Base-by-base conservation (phyloP, 2,113 vertebrate genomes). In the Progne subis region DNA sequence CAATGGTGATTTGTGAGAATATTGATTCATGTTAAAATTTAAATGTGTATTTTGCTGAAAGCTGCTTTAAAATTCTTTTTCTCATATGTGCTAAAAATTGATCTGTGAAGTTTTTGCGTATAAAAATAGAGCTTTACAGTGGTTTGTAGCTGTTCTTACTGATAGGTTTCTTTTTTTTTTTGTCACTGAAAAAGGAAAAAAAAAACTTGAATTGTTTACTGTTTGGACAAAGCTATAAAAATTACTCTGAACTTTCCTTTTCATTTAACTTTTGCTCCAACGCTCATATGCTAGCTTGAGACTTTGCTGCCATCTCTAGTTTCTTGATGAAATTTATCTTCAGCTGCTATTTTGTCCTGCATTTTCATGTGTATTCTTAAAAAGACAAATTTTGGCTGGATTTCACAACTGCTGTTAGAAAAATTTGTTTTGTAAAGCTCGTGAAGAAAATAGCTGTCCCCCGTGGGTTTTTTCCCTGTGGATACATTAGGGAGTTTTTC, bases 291-390 rank as follows among this genome's bases (percentile, higher is more conserved):
- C 67, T 93, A 95, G 79, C 64, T 94, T 90, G 90, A 93, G 94
- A 84, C 95, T 95, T 94, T 97, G 96, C 96, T 97, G 96, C 96
- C 95, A 96, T 95, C 96, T 97, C 88, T 96, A 83, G 94, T 96
- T 95, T 90, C 79, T 81, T 71, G 64, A 61, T 80, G 94, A 96
- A 97, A 96, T 90, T 94, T 85, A 32, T 93, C 79, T 81, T 41
- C 60, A 90, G 46, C 79, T 86, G 60, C 44, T 91, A 0, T 70
- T 96, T 90, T 29, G 17, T 74, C 49, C 32, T 80, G 6, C 26
- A 8, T 94, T 94, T 82, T 94, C 26, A 37, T 90, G 34, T 67
- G 44, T 78, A 34, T 56, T 74, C 14, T 32, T 77, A 78, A 71
- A 92, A 85, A 82, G 55, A n/a, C 32, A 56, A 47, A 67, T 69